Base-by-base conservation (phyloP, 2,888 invertebrate genomes). In the Eumacrocentrus americanus region DNA sequence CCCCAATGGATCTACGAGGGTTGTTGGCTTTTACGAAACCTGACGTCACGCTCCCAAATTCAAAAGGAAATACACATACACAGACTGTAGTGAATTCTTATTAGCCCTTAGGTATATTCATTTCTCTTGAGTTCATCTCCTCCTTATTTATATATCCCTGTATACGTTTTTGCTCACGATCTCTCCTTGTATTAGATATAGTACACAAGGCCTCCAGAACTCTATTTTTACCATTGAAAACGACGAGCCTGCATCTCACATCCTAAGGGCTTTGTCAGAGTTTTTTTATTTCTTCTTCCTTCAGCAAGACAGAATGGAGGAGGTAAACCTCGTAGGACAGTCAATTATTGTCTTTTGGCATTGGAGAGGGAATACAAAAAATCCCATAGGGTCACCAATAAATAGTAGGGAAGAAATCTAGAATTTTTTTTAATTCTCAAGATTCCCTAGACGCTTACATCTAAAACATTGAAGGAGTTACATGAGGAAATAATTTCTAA, bases 151-250 rank as follows among this genome's bases (percentile, higher is more conserved):
- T 50, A 25, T 22, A 34, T 46, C 16, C 25, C 42, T 51, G 40
- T 25, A 29, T n/a, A 40, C 35, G n/a, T 40, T 48, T 37, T 37
- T 57, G n/a, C n/a, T n/a, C n/a, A n/a, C 38, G 23, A n/a, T 22
- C 14, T 37, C 9, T 47, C n/a, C 42, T 18, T n/a, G n/a, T 25
- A 40, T 25, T n/a, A n/a, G n/a, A 9, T 29, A 29, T 29, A 29
- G 9, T 29, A 34, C 14, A 60, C 50, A 55, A 54, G 54, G 34
- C 50, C 54, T 55, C 54, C 50, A 48, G 54, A 9, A 29, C 29
- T 29, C 54, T 60, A 60, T 60, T 60, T 60, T 60, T 60, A 60
- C 60, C 40, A 60, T 60, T 60, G 60, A 60, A 34, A 42, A 52
- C 54, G 54, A 35, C 37, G 54, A 48, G 48, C 34, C 42, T 54